Base-by-base conservation (phyloP, 2,888 invertebrate genomes). In the Mythimna impura region DNA sequence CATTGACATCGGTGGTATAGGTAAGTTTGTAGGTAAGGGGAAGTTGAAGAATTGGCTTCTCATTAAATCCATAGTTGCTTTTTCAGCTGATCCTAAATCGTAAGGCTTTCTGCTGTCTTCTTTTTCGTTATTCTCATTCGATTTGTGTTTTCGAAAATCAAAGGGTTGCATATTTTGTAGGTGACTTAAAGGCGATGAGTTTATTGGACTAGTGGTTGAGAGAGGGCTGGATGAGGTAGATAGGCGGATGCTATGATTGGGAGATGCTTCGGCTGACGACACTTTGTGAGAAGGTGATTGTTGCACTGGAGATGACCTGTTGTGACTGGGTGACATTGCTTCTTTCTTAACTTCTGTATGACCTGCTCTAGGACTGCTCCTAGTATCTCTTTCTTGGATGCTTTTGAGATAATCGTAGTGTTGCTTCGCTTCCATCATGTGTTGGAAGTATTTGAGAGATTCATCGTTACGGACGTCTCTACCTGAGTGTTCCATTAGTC, bases 111-210 rank as follows among this genome's bases (percentile, higher is more conserved):
- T 96, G 47, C 76, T 81, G 62, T 96, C 87, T 96, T 95, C 86
- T 91, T 96, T 93, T 83, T 94, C 89, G 47, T 83, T 89, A 40
- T 8, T 92, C 89, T 91, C 96, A 76, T 78, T 94, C 76, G 93
- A 87, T 82, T 92, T 94, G 70, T 93, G 90, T 87, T 98, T 98
- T 47, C 99, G 97, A 91, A 98, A 99, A 93, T 99, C 99, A 92
- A 99, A 99, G 0, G 99, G 99, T 91, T 99, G 99, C 99, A 99
- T 99, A 88, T 98, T 99, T 94, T 99, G 99, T 64, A 99, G 96
- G 88, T 98, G 97, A 93, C 98, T 99, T 80, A 99, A 96, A 5
- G 99, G 99, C 14, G 98, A 98, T 47, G 97, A 97, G 82, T 97
- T 97, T 40, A 97, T 92, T 60, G 97, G 97, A 94, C 97, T 97